These are phyloP conservation scores for Enteromius unitaeniatus DNA, from an alignment of 2,797 vertebrate genomes.

Conservation along the genomic window DNA sequence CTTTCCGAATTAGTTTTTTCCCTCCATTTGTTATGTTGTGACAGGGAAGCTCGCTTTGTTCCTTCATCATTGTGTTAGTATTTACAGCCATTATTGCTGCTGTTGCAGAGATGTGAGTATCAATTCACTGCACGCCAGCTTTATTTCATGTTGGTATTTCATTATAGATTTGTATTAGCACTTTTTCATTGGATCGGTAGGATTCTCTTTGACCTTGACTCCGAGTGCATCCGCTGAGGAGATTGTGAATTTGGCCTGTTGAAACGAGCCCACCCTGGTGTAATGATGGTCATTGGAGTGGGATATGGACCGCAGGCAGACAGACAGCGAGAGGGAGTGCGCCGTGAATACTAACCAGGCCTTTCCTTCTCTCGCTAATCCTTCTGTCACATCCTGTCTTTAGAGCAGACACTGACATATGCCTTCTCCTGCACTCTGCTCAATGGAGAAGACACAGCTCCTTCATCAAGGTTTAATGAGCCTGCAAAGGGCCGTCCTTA, in stretches of 20 bases:
- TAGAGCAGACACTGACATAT: conserved; percentile 56
- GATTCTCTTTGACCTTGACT: conserved; percentile 55
- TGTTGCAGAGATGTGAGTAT: conserved; percentile 34
- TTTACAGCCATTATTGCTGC: conserved; percentile 34
- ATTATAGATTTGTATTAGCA: conserved; percentile 53
- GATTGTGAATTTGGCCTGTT: conserved; percentile 51
- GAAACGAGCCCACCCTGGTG: conserved; percentile 52
- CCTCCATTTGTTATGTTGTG: background rate
- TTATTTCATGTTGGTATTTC: conserved; percentile 49
- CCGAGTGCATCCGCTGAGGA: conserved; percentile 17
- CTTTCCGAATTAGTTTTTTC: background rate
- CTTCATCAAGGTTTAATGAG: conserved; percentile 65
- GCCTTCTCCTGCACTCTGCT: conserved; percentile 42
- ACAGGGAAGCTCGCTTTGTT: background rate
- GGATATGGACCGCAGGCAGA: conserved; percentile 53
- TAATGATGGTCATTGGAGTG: conserved; percentile 55
- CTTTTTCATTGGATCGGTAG: conserved; percentile 49
- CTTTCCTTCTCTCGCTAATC: conserved; percentile 52
- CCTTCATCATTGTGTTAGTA: conserved; percentile 31
- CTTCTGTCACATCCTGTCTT: conserved; percentile 57
- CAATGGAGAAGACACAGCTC: conserved; percentile 51
- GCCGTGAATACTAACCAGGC: conserved; percentile 62
- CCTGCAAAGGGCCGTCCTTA: conserved; percentile 60
- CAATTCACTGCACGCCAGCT: conserved; percentile 31
- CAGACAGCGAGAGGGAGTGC: conserved; percentile 45